Evolutionary conservation across 2,797 vertebrate genomes (phyloP).

Genomic region (Schizopygopsis pylzovi): DNA sequence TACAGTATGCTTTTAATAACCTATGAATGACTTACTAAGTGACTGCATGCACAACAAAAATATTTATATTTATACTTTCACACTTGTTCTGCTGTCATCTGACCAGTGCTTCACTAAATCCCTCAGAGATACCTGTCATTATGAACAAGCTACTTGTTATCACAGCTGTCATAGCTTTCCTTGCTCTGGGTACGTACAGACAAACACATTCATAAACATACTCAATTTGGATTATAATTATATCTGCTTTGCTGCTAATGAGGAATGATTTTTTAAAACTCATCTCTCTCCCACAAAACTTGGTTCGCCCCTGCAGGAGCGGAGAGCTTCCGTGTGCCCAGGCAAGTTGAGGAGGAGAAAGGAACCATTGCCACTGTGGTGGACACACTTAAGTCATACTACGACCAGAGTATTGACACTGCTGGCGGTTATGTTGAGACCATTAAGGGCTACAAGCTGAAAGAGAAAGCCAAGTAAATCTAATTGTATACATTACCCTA

Average conservation of each 20-base stretch:
- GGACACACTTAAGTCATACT: conserved; percentile 67
- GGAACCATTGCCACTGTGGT: conserved; percentile 68
- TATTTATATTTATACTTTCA: not conserved
- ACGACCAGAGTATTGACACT: conserved; percentile 56
- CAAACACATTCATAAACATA: not conserved
- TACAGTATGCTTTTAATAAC: not conserved
- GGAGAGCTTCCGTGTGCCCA: conserved; percentile 75
- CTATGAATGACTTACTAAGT: not conserved
- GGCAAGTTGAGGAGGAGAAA: conserved; percentile 65
- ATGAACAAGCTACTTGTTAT: conserved; percentile 78
- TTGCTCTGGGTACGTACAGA: conserved; percentile 74
- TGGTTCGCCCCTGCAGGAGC: conserved; percentile 60
- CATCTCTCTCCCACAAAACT: not conserved
- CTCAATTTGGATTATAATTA: not conserved
- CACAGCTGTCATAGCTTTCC: conserved; percentile 71
- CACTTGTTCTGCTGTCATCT: not conserved
- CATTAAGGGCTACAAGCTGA: conserved; percentile 71
- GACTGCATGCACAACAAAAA: not conserved
- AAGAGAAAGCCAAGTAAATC: conserved; percentile 78
- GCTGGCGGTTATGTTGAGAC: conserved; percentile 67
- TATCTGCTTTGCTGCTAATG: not conserved
- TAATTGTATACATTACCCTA: not conserved
- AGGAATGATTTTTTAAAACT: not conserved
- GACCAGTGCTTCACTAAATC: conserved; percentile 35
- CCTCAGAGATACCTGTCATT: conserved; percentile 52